Evolutionary conservation across 2,113 vertebrate genomes (phyloP), one percentile per base, ranked within the genome.

Genomic region (Gallinago undulata): DNA sequence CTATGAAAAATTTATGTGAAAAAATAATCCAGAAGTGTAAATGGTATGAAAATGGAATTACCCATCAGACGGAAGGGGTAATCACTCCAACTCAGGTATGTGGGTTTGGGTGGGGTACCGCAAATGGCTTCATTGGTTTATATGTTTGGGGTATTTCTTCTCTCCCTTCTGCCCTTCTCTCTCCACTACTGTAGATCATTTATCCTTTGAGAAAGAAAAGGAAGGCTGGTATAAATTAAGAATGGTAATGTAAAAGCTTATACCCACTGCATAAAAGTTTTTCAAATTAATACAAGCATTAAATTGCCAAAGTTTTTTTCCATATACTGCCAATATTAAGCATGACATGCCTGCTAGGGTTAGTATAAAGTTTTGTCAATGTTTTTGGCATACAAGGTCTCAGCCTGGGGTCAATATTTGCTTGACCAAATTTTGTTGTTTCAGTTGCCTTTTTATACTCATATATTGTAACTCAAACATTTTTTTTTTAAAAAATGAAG

Each of bases 391-490:
- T 77, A 86, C 13, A 11, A 33, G 50, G 39, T 90, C 93, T 96
- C 76, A 90, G 97, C 97, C 97, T 95, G 74, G 76, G 88, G 97
- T 97, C 97, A 96, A 83, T 97, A 96, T 97, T 97, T 98, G 96
- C 95, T 97, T 55, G 78, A 97, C 97, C 94, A 97, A 97, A 97
- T 98, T 97, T 97, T 98, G 97, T 98, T 98, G 97, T 97, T 98
- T 98, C 97, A 98, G 96, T 98, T 98, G 96, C 88, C 85, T 97
- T 96, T 97, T 96, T 96, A 93, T 60, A 95, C 77, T 96, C 67
- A 14, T 93, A 95, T 95, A 95, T 94, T 96, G 78, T 96, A 97
- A 97, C 91, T 96, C 95, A 96, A 97, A 98, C 45, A 73, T 43
- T 43, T 43, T 43, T 43, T 93, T 96, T 33, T 11, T 39, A 91